Evolutionary conservation across 2,113 vertebrate species (phyloP), one percentile per base, ranked within the genome.

Genomic region (Taurulus bubalis): DNA sequence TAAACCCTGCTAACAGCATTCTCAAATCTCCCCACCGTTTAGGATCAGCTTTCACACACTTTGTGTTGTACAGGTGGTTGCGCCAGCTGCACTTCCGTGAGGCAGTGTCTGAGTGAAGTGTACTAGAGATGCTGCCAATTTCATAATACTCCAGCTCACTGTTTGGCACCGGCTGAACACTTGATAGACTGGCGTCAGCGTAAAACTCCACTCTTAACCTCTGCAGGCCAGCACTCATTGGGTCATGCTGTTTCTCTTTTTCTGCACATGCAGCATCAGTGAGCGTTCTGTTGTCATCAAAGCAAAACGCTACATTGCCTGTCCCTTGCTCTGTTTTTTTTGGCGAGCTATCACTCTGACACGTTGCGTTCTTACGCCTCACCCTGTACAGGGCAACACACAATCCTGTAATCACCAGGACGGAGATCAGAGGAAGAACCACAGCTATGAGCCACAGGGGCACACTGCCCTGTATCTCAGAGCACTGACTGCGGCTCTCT

Each of bases 141-240:
- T 95, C 94, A 62, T 92, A 92, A 78, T 94, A 93, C 30, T 94
- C 92, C 38, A 91, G 79, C 42, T 93, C 93, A 86, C 75, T 89
- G 24, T 80, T 75, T 38, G 49, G 53, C 38, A 56, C 64, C 22
- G 67, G 32, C 71, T 85, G 75, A 58, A 62, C 58, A 20, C 34
- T 65, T 34, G 71, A 69, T 28, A 51, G 75, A 64, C 77, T 22
- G 56, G 70, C 63, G 47, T 80, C 80, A 59, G n/a, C 56, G 71
- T 65, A 86, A 73, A 81, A 63, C 53, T 87, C 77, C 6, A 69
- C 67, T 56, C 28, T n/a, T 49, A 71, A 69, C 38, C 28, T 82
- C 58, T 42, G 71, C 65, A 72, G 83, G 30, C 82, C 77, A 26
- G 79, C 24, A 56, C 69, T 64, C 58, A 82, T 42, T 8, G 87